phyloP scores from a whole-genome alignment of 2,797 vertebrate genomes.

The Semotilus atromaculatus region DNA sequence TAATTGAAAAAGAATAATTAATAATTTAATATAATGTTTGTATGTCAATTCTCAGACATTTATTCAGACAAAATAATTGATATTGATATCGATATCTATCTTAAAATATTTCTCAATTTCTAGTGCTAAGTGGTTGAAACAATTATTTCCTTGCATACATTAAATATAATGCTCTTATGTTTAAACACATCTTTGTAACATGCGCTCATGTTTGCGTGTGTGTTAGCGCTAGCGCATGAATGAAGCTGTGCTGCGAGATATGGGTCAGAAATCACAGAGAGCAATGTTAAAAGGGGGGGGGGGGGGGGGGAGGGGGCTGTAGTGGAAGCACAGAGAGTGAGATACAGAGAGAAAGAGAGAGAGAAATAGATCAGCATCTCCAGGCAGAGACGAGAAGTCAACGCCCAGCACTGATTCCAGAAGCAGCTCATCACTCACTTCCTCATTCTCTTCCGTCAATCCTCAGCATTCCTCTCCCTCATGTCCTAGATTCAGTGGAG shows the following conservation, averaged over 20 bases:
- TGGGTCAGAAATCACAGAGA: constrained; percentile 47
- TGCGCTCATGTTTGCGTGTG: neutral
- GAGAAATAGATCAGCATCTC: constrained; percentile 55
- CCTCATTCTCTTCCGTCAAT: constrained; percentile 54
- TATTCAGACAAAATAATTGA: neutral
- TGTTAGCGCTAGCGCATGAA: constrained; percentile 24
- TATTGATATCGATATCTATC: neutral
- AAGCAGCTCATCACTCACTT: constrained; percentile 64
- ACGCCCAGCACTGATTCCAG: constrained; percentile 72
- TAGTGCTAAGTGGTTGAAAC: neutral
- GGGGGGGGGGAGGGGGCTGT: neutral
- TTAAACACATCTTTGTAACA: neutral
- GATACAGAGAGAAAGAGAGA: constrained; percentile 58
- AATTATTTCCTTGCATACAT: neutral
- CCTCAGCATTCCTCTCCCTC: constrained; percentile 48
- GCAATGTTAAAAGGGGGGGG: constrained; percentile 26
- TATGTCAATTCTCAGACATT: neutral
- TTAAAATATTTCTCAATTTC: neutral
- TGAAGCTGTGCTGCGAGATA: constrained; percentile 27
- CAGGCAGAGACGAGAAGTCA: constrained; percentile 57
- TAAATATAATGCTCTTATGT: neutral
- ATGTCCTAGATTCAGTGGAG: constrained; percentile 53
- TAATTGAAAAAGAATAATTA: neutral
- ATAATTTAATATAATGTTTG: neutral
- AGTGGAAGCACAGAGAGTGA: constrained; percentile 31